Evolutionary conservation across 37 sponge, comb jelly and placozoan genomes (phyloP), one percentile per base, ranked within the genome.

Genomic region (Diacarnus erythraeanus): DNA sequence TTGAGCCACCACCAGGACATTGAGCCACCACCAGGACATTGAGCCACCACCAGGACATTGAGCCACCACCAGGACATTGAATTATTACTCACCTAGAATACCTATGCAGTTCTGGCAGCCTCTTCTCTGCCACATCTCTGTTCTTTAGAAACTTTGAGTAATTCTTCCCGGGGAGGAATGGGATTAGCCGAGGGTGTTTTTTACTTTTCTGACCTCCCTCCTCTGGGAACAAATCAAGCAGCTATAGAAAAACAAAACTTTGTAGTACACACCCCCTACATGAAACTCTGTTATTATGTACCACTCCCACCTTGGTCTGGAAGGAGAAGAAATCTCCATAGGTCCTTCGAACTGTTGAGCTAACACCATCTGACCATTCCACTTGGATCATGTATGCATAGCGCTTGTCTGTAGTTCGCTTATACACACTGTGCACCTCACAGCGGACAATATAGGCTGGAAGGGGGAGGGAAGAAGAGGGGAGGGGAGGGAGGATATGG

Each of bases 321-420:
- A 92, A 92, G 20, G 78, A 84, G 81, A 92, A 92, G 82, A 92
- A 92, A 30, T 92, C 93, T 10, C 93, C 93, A 58, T 92, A 92
- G 0, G 93, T 88, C 35, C 93, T 80, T 31, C 85, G 72, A 9
- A 92, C 72, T 8, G 80, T 76, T 51, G 72, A 92, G 37, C 20
- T 21, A 22, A 82, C 72, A 1, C 86, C 82, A 67, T 92, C 86
- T 15, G 77, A 80, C 93, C 93, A 92, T 33, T 80, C 82, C 78
- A 92, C 93, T 41, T 67, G 71, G 59, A 92, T 82, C 65, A 88
- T 74, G 81, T 92, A 92, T 2, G 77, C 78, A 67, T 80, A 92
- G 41, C 93, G 77, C 64, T 81, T 88, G 79, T 92, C 93, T 29
- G 54, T 34, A 38, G 27, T 31, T 39, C 93, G 75, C 75, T 82